Evolutionary conservation across 2,113 vertebrate species (phyloP), one percentile per base, ranked within the genome.

Genomic region (Brachirus orientalis): DNA sequence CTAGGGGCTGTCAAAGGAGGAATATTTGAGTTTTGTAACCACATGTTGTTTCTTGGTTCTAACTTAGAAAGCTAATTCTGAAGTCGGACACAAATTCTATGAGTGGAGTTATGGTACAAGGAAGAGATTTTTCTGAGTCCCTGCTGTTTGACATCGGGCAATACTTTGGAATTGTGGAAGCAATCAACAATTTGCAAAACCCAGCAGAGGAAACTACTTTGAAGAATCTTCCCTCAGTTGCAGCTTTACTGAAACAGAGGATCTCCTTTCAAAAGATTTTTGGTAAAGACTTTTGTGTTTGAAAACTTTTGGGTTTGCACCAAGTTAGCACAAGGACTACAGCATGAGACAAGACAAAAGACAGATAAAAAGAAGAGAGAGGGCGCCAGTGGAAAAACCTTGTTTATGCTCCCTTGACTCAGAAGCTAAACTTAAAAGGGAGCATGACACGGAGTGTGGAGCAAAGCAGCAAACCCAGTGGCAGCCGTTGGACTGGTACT

Each of bases 401-500:
- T 12, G 11, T 43, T 43, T 13, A 43, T 43, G 10, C 11, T 43
- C 14, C 11, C 10, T 43, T 9, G 40, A 43, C 14, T 13, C 40
- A 12, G 40, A 14, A 43, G 40, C 28, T 28, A 28, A 43, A 43
- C 40, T 10, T 14, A 43, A 43, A 11, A 43, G 40, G 14, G 10
- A 12, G 4, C 9, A 10, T 43, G 2, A 28, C 28, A 28, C 28
- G 2, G 28, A 43, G 40, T 11, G 10, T 43, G 40, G 40, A 43
- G 14, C 40, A 1, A 11, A 43, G 40, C 12, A 13, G 40, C 11
- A 11, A 12, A 43, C 10, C 40, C 14, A 83, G 60, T 90, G 70
- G 80, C 28, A 28, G 28, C 28, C 3, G 28, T 28, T 28, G 28
- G 28, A 28, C 28, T 28, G 28, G 28, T 84, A 85, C 80, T 72